Evolutionary conservation across 1,140 invertebrate species (phyloP).

Genomic region (Procambarus clarkii): DNA sequence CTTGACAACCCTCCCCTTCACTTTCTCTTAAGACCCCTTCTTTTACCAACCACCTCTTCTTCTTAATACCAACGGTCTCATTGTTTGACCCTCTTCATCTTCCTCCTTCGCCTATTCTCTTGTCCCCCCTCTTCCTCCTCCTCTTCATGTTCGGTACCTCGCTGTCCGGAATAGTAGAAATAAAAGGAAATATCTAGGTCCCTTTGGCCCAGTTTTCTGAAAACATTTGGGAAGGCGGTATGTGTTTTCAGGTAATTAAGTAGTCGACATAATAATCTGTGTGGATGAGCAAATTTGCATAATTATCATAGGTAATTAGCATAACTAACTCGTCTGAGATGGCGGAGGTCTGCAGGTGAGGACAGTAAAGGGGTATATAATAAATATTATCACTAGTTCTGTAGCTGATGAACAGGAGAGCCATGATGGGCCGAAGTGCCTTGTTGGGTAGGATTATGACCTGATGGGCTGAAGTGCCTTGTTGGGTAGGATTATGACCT

Average conservation of each 20-base stretch:
- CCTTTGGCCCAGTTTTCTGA: neutral
- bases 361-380: neutral
- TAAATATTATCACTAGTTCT: too few species aligned
- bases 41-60: neutral
- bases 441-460: too few species aligned
- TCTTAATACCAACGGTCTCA: neutral
- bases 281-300: conserved; percentile 38
- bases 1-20: neutral
- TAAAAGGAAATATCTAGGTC: too few species aligned
- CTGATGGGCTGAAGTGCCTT: too few species aligned
- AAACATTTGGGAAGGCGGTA: neutral
- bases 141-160: neutral
- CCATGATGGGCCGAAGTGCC: too few species aligned
- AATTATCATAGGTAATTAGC: conserved; percentile 25
- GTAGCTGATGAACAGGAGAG: too few species aligned
- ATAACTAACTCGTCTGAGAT: conserved; percentile 26
- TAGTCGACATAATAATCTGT: conserved; percentile 33
- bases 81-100: too few species aligned
- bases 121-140: neutral
- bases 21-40: neutral
- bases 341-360: neutral
- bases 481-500: too few species aligned
- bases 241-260: conserved; percentile 27
- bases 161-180: neutral
- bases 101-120: neutral